Evolutionary conservation across 1,140 invertebrate genomes (phyloP), one percentile per base, ranked within the genome.

Genomic region (Zaprionus vittiger): DNA sequence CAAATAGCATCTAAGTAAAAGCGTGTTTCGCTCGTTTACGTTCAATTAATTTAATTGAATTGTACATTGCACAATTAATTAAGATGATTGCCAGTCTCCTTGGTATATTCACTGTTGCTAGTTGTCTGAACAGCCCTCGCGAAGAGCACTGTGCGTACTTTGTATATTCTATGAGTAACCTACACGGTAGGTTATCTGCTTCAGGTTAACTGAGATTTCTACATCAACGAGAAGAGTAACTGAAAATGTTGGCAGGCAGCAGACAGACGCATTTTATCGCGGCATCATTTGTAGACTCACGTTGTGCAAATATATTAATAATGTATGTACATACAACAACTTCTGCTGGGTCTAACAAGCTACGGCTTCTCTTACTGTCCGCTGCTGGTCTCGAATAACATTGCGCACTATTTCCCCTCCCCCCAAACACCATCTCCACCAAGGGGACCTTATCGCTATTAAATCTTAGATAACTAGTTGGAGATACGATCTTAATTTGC

Each of bases 221-320:
- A 47, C 49, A 75, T 52, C 60, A 75, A 67, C 69, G 74, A 75
- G 69, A 81, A 20, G 44, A 55, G 56, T 65, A 69, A 28, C 67
- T 67, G 47, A 28, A 80, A 22, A 26, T 38, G 26, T 75, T 24
- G 31, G 52, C 28, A 28, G 47, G 22, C 62, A 34, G 17, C 69
- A 77, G 66, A 82, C 72, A 66, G 60, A 59, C 71, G 55, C 65
- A 76, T 79, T 69, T 89, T 89, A 90, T 89, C 85, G 20, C 56
- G 52, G 31, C 65, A 71, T 77, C 72, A 71, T 66, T 71, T 89
- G 85, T 89, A 47, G 87, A 83, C 85, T 90, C 85, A 89, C 85
- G 85, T 89, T 90, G 81, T 38, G 70, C 79, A 90, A 89, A 89
- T 79, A 89, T 76, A 69, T 65, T 55, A 55, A 28, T 59, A 59